Conservation (phyloP, 1,140 invertebrate species). For the Lineus longissimus region DNA sequence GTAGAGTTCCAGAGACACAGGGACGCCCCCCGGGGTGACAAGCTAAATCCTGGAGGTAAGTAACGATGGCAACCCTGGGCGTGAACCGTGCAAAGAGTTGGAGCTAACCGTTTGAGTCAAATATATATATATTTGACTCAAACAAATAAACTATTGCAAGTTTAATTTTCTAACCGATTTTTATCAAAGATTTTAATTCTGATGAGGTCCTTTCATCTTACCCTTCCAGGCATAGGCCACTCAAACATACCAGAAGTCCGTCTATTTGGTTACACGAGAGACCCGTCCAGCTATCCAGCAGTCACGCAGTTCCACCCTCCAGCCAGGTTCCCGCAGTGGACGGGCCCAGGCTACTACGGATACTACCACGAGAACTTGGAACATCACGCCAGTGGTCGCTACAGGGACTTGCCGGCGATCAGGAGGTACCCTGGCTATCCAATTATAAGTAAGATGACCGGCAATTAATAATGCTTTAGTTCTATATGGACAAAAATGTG, state of each 20-base stretch:
- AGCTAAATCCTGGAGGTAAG: neutral
- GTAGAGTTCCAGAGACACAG: constrained; percentile 34
- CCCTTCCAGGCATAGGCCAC: constrained; percentile 27
- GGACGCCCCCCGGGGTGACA: constrained; percentile 36
- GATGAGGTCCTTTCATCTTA: no score
- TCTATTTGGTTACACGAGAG: constrained; percentile 37
- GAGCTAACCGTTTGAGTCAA: no score
- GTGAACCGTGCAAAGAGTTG: no score
- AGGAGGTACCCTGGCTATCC: constrained; percentile 12
- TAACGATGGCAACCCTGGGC: neutral
- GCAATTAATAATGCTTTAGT: neutral
- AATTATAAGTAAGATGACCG: constrained; percentile 4
- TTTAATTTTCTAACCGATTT: no score
- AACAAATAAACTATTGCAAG: no score
- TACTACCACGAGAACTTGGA: constrained; percentile 42
- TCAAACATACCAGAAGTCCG: constrained; percentile 29
- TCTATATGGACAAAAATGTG: no score
- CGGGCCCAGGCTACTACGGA: constrained; percentile 42
- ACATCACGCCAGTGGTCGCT: constrained; percentile 1
- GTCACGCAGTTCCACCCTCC: constrained; percentile 33
- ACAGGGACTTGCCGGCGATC: constrained; percentile 6
- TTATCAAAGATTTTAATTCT: no score
- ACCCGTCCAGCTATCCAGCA: constrained; percentile 38
- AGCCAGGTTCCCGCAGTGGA: constrained; percentile 34
- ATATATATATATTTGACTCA: no score